Percentiles rank a stretch among this genome's conserved stretches.
Evolutionary conservation across 2,113 vertebrate genomes (phyloP).

Genomic region (Solenodon paradoxus): DNA sequence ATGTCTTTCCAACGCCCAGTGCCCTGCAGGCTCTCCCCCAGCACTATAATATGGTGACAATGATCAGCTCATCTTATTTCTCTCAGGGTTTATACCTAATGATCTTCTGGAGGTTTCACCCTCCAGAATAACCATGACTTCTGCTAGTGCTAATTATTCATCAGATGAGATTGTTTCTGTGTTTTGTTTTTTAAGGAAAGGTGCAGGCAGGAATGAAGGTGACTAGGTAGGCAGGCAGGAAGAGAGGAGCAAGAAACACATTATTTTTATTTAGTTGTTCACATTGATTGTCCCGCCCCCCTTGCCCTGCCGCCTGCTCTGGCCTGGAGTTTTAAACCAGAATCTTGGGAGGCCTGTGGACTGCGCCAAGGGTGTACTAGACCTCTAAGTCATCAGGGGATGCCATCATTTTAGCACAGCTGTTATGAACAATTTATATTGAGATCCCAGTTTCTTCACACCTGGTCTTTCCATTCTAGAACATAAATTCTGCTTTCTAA

Average conservation of each 20-base stretch:
- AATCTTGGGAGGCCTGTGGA: too few relatives aligned
- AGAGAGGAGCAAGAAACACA: too few relatives aligned
- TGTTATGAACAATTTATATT: neutral
- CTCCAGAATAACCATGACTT: neutral
- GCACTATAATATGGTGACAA: too few relatives aligned
- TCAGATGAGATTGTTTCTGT: neutral
- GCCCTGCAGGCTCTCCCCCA: neutral
- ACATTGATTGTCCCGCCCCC: too few relatives aligned
- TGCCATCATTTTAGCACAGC: neutral
- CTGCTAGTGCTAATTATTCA: neutral
- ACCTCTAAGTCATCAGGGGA: too few relatives aligned
- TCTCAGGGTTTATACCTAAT: neutral
- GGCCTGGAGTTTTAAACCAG: too few relatives aligned
- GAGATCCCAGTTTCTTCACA: neutral
- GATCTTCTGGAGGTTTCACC: neutral
- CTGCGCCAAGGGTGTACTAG: too few relatives aligned
- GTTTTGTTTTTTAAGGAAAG: too few relatives aligned
- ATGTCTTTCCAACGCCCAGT: neutral
- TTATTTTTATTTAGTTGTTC: too few relatives aligned
- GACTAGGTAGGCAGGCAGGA: too few relatives aligned
- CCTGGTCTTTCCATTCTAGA: neutral
- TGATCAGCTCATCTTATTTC: neutral
- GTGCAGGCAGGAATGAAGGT: too few relatives aligned
- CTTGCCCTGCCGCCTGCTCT: too few relatives aligned
- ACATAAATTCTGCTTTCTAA: neutral